Evolutionary conservation across 2,888 invertebrate species (phyloP), one percentile per base, ranked within the genome.

Genomic region (Elegia similella): DNA sequence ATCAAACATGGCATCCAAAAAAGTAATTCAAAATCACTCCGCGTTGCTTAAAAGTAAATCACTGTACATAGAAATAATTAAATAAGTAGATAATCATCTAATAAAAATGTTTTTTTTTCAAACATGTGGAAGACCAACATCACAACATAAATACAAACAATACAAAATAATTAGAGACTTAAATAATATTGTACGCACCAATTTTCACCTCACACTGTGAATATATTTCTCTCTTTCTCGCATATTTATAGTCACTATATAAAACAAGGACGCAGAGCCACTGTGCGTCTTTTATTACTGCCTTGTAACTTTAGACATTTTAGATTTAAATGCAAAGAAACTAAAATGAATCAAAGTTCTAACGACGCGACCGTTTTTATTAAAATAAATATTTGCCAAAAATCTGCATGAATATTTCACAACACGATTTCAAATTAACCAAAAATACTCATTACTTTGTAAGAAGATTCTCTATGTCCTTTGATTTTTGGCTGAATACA

Each of bases 121-220:
- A 82, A 86, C 76, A 80, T 73, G 73, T 91, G 91, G 91, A 91
- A 91, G 91, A 90, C 91, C 76, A 83, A 89, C 84, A 90, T 91
- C 91, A 91, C 90, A 90, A 90, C 86, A 86, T 85, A 90, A 90
- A 89, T 84, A 84, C 76, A 84, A 87, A 84, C 75, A 72, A 84
- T 79, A 82, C 73, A 78, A 80, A 76, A 80, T 72, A 76, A 75
- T 65, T 68, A 73, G 73, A 75, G 65, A 77, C 75, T 76, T 78
- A 78, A 76, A 80, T 64, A 67, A 76, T 70, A 80, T 76, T 72
- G 72, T 78, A 79, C 78, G 86, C 86, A 86, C 85, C 86, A 81
- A 76, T 48, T 42, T 46, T 38, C 38, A 23, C 17, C 38, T 42
- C 15, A 38, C 47, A 17, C 46, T 32, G 38, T 53, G 29, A 48